Conservation (phyloP, 2,113 vertebrate genomes). For the Lipotes vexillifer region DNA sequence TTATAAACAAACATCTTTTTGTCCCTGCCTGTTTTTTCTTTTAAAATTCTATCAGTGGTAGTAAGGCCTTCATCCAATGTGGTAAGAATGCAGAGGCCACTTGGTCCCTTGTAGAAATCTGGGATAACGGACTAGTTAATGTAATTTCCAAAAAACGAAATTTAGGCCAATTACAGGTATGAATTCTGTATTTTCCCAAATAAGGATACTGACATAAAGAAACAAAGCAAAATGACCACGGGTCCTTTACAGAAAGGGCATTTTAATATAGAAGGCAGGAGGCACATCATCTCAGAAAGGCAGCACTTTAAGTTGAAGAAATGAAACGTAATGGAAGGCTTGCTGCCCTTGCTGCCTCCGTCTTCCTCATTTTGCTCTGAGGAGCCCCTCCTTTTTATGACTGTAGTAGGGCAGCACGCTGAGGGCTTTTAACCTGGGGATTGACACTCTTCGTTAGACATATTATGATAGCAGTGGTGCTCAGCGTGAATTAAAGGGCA, state of each 20-base stretch:
- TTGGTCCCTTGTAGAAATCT: not conserved
- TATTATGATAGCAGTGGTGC: not conserved
- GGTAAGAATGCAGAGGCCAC: not conserved
- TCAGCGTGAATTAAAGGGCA: not conserved
- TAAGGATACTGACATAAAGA: not conserved
- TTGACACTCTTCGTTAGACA: not conserved
- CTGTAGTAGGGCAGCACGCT: rapidly evolving
- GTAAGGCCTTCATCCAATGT: not conserved
- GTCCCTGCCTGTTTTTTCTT: not conserved
- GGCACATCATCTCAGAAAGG: not conserved
- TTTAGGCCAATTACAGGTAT: not conserved
- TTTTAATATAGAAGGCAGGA: not conserved
- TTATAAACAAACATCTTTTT: not conserved
- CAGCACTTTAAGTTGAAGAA: not conserved
- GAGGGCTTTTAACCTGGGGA: not conserved
- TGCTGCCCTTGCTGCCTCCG: rapidly evolving
- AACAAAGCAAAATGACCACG: not conserved
- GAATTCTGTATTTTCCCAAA: not conserved
- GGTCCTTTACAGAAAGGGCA: not conserved
- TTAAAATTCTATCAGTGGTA: not conserved
- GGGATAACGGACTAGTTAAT: not conserved
- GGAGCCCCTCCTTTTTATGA: not conserved
- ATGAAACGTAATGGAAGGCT: not conserved
- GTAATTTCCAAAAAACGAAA: not conserved
- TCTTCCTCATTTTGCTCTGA: not conserved